phyloP scores from a whole-genome alignment of 2,113 vertebrate species.

The Gulo gulo region DNA sequence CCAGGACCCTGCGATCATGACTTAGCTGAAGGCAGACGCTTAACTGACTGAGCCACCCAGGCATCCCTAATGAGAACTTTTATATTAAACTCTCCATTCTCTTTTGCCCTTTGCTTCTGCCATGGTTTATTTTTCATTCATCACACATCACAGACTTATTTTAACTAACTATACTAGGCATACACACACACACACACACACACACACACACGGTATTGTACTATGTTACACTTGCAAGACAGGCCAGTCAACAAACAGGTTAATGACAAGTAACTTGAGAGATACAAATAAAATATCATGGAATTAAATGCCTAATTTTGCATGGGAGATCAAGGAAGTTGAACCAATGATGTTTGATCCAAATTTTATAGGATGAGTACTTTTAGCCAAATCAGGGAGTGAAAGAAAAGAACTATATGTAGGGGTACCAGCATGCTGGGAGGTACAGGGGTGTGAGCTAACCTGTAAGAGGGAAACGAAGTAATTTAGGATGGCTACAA shows the following conservation, averaged over 20 bases:
- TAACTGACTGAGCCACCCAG: no score
- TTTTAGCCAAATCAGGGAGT: background rate
- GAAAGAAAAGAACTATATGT: background rate
- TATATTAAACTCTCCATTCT: background rate
- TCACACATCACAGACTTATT: background rate
- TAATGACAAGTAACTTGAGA: background rate
- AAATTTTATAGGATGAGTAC: background rate
- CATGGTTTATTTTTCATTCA: background rate
- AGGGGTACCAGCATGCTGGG: background rate
- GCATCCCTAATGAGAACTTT: background rate
- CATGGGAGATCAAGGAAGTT: background rate
- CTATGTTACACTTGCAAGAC: background rate
- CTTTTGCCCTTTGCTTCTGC: slow-evolving; percentile 8
- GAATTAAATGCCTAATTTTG: background rate
- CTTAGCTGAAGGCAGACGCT: no score
- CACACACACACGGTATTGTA: background rate
- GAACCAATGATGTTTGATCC: background rate
- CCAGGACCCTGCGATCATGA: no score
- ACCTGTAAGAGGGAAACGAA: background rate
- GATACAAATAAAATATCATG: background rate
- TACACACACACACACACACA: background rate
- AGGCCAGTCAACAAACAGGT: background rate
- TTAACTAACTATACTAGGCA: background rate
- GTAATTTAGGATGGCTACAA: background rate
- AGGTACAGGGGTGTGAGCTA: background rate